Evolutionary conservation across 2,888 invertebrate species (phyloP), one percentile per base, ranked within the genome.

Genomic region (Argyra leucocephala): DNA sequence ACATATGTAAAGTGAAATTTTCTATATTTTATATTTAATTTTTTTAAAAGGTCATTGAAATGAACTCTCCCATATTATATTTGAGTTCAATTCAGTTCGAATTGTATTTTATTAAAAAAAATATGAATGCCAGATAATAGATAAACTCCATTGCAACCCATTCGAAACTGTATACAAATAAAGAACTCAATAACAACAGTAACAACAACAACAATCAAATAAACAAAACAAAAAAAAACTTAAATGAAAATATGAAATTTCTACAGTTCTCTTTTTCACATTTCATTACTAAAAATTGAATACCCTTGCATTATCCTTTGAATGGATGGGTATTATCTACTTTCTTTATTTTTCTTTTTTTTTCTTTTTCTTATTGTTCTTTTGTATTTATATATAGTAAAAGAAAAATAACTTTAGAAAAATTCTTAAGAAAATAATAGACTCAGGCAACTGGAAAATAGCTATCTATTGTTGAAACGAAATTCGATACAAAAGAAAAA

Each of bases 391-490:
- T 26, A 26, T 31, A 31, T 10, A 31, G 31, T 10, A 31, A 26
- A 37, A 37, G 12, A 37, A 37, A 48, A 48, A 48, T 48, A 4
- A 12, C 2, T 7, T 48, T 15, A 48, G 48, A 18, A 48, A 31
- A 12, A 48, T 18, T 48, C 48, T 48, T 48, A 6, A 48, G 48
- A 48, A 48, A 18, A 48, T 48, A 48, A 48, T 48, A 48, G 48
- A 48, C n/a, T 48, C 48, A 48, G 48, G 48, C 48, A 48, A 48
- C 48, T 48, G 48, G 48, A 48, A 48, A 48, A 48, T 48, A 48
- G 48, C 18, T 48, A 48, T 48, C 48, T 48, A 48, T 48, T 48
- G 48, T 48, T 3, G 6, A 48, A 48, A 48, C 4, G 48, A 15
- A 48, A 48, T 48, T 48, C 48, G 15, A 48, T 48, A 48, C 48